Evolutionary conservation across 2,888 invertebrate species (phyloP).

Genomic region (Gerris lacustris): DNA sequence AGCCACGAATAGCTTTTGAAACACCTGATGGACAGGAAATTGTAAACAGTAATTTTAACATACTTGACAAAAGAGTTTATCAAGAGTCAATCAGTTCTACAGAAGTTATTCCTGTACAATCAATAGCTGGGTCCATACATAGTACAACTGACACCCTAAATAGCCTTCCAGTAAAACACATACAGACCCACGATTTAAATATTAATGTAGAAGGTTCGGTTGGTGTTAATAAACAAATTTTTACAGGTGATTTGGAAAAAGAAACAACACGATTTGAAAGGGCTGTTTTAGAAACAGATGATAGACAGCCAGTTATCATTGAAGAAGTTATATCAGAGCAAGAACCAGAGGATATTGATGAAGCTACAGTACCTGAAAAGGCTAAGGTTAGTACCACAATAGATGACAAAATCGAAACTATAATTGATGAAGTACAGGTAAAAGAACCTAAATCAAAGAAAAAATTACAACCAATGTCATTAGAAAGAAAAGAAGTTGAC

Average conservation of each 20-base stretch:
- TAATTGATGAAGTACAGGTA: constrained; percentile 6
- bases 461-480: constrained; percentile 41
- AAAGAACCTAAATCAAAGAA: constrained; percentile 16
- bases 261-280: not conserved
- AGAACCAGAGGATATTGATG: constrained; percentile 11
- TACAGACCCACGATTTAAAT: too few relatives aligned
- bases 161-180: too few relatives aligned
- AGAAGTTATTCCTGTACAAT: too few relatives aligned
- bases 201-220: too few relatives aligned
- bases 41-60: too few relatives aligned
- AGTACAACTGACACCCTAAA: too few relatives aligned
- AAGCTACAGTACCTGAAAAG: constrained; percentile 18
- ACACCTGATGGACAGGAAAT: too few relatives aligned
- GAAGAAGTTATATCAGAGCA: not conserved
- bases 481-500: constrained; percentile 45
- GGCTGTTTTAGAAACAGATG: not conserved
- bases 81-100: too few relatives aligned
- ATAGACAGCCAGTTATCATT: not conserved
- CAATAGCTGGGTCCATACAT: too few relatives aligned
- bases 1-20: too few relatives aligned
- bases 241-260: not conserved
- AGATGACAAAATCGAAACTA: not conserved
- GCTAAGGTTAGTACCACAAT: constrained; percentile 5
- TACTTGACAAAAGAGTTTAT: too few relatives aligned
- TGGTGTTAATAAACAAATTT: not conserved